Base-by-base conservation (phyloP, 1,140 invertebrate genomes). In the Condylostylus longicornis region DNA sequence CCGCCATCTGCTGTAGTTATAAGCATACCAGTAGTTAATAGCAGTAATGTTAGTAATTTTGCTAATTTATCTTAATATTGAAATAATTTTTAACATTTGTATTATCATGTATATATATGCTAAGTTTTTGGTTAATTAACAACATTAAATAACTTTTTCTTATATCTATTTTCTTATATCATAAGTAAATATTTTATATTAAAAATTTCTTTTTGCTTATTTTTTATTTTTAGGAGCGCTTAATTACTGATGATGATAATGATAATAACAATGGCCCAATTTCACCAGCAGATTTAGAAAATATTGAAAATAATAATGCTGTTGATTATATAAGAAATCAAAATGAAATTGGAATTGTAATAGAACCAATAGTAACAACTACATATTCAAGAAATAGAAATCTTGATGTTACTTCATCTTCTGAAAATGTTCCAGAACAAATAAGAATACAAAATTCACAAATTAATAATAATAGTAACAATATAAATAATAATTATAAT, bases 201-300 rank as follows among this genome's bases (percentile, higher is more conserved):
- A 33, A 33, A 9, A 5, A 6, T 17, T 33, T 10, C 4, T 33
- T 20, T 20, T 33, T 33, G 8, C 13, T n/a, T 10, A 14, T 32
- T 7, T n/a, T n/a, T n/a, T n/a, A n/a, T n/a, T n/a, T 29, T 30
- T 18, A 18, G 12, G 25, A 30, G 12, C 18, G 22, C n/a, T 22
- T 29, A 31, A 31, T 31, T 13, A 13, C 7, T n/a, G n/a, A n/a
- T 12, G 19, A 37, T 15, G 29, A 38, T 18, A 12, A 3, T 33
- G 61, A 66, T 48, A 66, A 67, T 51, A 67, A 67, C 53, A 67
- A 67, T 39, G 65, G 65, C 0, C 65, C 65, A 8, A 66, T 67
- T 35, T 67, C 65, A 5, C 54, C 62, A 13, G 58, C 63, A 9
- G 65, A 67, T 45, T 62, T 67, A 58, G 63, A 67, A 52, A 67